Base-by-base conservation (phyloP, 2,797 vertebrate genomes). In the Muraenolepis orangiensis region DNA sequence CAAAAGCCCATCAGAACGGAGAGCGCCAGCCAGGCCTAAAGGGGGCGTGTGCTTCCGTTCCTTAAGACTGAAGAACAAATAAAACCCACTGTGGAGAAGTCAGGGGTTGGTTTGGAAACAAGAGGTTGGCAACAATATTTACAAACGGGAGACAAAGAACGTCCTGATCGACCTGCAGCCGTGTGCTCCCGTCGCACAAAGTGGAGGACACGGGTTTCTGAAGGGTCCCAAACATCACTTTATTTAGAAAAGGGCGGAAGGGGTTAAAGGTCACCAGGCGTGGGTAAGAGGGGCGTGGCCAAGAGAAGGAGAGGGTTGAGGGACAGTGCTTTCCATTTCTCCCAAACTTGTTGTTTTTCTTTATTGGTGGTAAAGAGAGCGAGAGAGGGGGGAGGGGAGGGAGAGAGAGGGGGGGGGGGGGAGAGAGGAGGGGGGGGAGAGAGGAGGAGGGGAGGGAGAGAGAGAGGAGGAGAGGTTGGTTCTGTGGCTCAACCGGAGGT, bases 81-180 rank as follows among this genome's bases (percentile, higher is more conserved):
- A 84, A 81, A 64, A 12, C 12, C 1, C 6, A 57, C 46, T 7
- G 46, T 57, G 46, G 84, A 84, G 81, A 87, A 88, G 74, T 86
- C 78, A 75, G 84, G 87, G 77, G 84, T 80, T 69, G 80, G 79
- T 85, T 87, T 84, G 87, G 46, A 57, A 57, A 87, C 77, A 80
- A 82, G 84, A 71, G 82, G 82, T 87, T 90, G 88, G 86, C 82
- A 86, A 90, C 78, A 78, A 75, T 92, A 92, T 92, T 74, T 92
- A 92, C 93, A 93, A 91, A 92, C 82, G 86, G 85, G 85, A 78
- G 51, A 23, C 51, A 57, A 57, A 57, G n/a, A n/a, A n/a, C n/a
- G n/a, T n/a, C n/a, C n/a, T 57, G 51, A n/a, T 57, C 51, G 23
- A 57, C 20, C 51, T 57, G 51, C 7, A n/a, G 51, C n/a, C 20